Percentiles rank a stretch among this genome's conserved stretches.
These are phyloP conservation scores for Xenus cinereus DNA, from an alignment of 2,113 vertebrate genomes.

Conservation along the genomic window DNA sequence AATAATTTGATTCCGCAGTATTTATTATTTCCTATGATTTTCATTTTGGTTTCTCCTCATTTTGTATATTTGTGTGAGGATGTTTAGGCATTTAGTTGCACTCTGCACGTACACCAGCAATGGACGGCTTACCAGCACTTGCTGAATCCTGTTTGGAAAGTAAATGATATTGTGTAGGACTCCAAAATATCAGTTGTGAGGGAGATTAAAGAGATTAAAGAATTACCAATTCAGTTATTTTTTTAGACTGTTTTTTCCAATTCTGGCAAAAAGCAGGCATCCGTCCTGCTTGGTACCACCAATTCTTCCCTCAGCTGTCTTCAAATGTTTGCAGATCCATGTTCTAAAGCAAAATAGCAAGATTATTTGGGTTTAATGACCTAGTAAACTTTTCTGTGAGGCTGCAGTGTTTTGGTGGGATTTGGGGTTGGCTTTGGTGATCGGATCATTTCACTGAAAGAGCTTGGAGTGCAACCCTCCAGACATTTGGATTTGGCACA, in stretches of 20 bases:
- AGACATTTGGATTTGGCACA: neutral
- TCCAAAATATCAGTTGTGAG: neutral
- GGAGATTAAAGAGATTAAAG: neutral
- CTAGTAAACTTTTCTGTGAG: neutral
- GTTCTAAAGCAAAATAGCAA: neutral
- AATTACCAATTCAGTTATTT: neutral
- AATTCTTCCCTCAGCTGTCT: neutral
- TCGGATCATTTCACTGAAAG: neutral
- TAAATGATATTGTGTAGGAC: neutral
- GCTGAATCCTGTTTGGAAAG: neutral
- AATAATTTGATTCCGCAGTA: neutral
- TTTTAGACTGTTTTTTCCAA: neutral
- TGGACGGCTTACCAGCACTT: rapidly evolving
- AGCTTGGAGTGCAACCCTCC: neutral
- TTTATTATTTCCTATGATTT: neutral
- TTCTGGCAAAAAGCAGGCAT: neutral
- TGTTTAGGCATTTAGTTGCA: neutral
- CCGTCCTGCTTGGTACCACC: neutral
- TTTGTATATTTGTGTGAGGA: neutral
- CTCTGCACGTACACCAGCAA: no score
- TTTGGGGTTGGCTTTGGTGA: neutral
- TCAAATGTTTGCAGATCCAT: neutral
- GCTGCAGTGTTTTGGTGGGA: neutral
- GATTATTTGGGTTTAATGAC: neutral
- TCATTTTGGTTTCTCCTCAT: neutral